Conservation (phyloP, 2,888 invertebrate species). For the Polydesmus complanatus region DNA sequence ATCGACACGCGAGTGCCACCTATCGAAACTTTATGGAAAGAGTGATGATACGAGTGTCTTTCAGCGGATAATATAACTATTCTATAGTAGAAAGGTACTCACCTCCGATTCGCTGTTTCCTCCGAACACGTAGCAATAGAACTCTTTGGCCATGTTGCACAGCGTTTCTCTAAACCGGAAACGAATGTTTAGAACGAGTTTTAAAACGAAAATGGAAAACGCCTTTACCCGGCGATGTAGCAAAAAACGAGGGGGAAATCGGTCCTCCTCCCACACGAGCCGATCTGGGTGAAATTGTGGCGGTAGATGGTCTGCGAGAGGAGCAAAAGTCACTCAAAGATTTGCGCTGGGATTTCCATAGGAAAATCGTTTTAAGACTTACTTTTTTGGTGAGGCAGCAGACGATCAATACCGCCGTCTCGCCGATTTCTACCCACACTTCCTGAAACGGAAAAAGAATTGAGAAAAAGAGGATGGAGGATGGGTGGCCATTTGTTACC, state of each 20-base stretch:
- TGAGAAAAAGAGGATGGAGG: no score
- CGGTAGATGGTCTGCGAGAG: not conserved
- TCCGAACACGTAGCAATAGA: constrained; percentile 31
- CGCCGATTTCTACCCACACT: not conserved
- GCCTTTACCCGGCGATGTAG: constrained; percentile 8
- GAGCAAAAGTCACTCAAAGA: no score
- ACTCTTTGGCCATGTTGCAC: constrained; percentile 31
- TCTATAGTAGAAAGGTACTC: constrained; percentile 18
- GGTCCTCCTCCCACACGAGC: constrained; percentile 8
- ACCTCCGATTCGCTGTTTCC: constrained; percentile 27
- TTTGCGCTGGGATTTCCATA: no score
- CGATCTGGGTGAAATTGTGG: constrained; percentile 9
- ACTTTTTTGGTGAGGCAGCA: not conserved
- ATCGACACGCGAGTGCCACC: no score
- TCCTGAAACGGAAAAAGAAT: no score
- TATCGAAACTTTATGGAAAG: no score
- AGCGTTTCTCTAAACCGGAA: constrained; percentile 29
- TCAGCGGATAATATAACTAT: no score
- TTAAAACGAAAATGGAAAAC: not conserved
- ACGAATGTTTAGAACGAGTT: constrained; percentile 6
- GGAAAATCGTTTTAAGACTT: no score
- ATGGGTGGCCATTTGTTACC: no score
- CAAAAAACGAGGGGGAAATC: constrained; percentile 6
- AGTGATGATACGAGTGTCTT: no score
- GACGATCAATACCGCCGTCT: not conserved